Evolutionary conservation across 2,797 vertebrate genomes (phyloP), one percentile per base, ranked within the genome.

Genomic region (Emys orbicularis): DNA sequence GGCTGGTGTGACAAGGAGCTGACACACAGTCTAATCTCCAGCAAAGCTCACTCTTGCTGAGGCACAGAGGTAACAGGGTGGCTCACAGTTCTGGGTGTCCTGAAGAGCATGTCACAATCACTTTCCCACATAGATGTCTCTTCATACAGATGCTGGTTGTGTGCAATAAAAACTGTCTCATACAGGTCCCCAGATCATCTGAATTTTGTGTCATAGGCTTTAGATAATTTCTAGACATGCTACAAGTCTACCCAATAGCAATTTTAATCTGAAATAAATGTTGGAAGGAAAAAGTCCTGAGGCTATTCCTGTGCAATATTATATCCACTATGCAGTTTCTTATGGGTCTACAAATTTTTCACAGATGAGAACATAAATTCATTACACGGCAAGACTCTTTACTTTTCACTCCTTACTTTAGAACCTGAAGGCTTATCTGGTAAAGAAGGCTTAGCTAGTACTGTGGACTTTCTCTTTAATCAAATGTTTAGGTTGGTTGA

Each of bases 361-460:
- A 86, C 81, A 92, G 79, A 83, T 83, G 5, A 92, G 81, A 90
- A 68, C 57, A 90, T 81, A 83, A 77, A 57, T 74, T 86, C 29
- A 84, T 87, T 90, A 12, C 29, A 47, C 44, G 44, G 41, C 47
- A 88, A 56, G 37, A 37, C 2, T 16, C 25, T 25, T 72, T 79
- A 83, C 21, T 25, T 92, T 92, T 95, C 12, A 83, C 47, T 92
- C 25, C 5, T 97, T 59, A 65, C 65, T 94, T 92, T 85, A 50
- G 77, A 86, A 95, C 16, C 49, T 53, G 80, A 44, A 92, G 25
- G 6, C 34, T 91, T 91, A 19, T 86, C 41, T 91, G 84, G 65
- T 90, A 86, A 92, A 91, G 54, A 12, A 81, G 44, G 21, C 92
- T 61, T 79, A 90, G 77, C 84, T 95, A n/a, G 88, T 87, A 47